Evolutionary conservation across 2,797 vertebrate species (phyloP).

Genomic region (Tragopan temminckii): DNA sequence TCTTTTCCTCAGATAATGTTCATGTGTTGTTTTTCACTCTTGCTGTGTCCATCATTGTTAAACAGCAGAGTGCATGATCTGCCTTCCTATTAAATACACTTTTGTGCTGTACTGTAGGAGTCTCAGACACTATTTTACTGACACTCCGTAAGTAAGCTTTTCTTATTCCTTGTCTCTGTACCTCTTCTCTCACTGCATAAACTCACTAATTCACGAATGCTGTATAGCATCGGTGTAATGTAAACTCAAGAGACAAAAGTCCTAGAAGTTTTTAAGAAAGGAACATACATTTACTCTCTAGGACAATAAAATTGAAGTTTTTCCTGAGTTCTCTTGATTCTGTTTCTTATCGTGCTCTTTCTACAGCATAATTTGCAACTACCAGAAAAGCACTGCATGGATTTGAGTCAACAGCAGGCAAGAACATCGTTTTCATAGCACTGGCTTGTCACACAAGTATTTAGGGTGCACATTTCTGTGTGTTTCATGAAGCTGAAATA

Average conservation of each 20-base stretch:
- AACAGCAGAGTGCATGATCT: not conserved
- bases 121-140: not conserved
- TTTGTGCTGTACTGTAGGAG: not conserved
- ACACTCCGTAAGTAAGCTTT: not conserved
- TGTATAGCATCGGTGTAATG: not conserved
- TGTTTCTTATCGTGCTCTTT: not conserved
- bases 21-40: not conserved
- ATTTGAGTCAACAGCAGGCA: not conserved
- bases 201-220: not conserved
- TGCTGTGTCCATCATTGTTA: not conserved
- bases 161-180: not conserved
- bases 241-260: not conserved
- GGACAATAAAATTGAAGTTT: not conserved
- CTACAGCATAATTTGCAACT: slow-evolving; percentile 17
- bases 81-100: not conserved
- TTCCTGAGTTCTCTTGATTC: not conserved
- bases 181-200: not conserved
- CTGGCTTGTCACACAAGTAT: slow-evolving; percentile 15
- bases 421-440: not conserved
- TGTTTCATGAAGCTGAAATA: slow-evolving; percentile 20
- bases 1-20: not conserved
- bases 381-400: slow-evolving; percentile 13
- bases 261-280: not conserved
- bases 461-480: not conserved
- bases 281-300: not conserved